Evolutionary conservation across 35 echinoderm and acorn worm genomes (phyloP).

Genomic region (Heliocidaris tuberculata): DNA sequence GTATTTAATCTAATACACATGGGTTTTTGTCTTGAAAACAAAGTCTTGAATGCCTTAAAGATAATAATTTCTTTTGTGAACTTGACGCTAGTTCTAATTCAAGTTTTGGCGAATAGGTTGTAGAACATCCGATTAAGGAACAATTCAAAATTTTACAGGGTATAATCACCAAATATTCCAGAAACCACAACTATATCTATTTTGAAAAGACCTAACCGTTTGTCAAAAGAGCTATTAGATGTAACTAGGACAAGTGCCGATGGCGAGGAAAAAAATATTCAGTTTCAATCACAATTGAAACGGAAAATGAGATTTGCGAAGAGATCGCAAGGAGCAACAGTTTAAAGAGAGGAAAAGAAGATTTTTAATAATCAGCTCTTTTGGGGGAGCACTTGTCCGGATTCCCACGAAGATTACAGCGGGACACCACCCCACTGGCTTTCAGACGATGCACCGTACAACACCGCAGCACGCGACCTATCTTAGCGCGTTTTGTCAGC

Average conservation of each 20-base stretch:
- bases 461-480: background rate
- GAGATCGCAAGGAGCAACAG: slow-evolving; percentile 10
- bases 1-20: too few species aligned
- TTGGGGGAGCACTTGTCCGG: background rate
- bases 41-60: background rate
- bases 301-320: background rate
- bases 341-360: background rate
- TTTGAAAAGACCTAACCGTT: background rate
- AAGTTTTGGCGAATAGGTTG: background rate
- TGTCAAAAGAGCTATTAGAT: background rate
- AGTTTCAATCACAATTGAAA: slow-evolving; percentile 21
- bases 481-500: background rate
- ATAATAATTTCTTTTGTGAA: background rate
- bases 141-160: background rate
- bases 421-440: background rate
- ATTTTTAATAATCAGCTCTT: slow-evolving; percentile 13
- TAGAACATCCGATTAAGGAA: background rate
- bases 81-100: background rate
- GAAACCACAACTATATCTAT: background rate
- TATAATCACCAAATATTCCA: background rate
- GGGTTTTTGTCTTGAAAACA: too few species aligned
- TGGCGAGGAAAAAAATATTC: background rate
- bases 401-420: slow-evolving; percentile 27
- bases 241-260: background rate
- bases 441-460: background rate